Evolutionary conservation across 2,113 vertebrate genomes (phyloP), one percentile per base, ranked within the genome.

Genomic region (Colaptes auratus): DNA sequence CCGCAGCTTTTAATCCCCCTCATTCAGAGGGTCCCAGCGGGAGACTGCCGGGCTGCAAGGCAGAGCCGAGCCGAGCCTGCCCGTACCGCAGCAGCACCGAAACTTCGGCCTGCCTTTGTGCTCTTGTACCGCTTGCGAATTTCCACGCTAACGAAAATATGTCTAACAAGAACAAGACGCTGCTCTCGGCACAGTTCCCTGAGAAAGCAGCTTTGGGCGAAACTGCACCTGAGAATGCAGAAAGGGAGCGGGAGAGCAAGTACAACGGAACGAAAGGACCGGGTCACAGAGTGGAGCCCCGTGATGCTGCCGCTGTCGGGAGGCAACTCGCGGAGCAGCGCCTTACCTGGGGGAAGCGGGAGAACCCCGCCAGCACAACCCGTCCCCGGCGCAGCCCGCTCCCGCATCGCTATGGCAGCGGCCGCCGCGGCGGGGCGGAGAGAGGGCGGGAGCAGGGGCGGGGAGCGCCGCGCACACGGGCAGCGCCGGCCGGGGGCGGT

Each of bases 361-460:
- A 56, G 7, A 15, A 31, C 48, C 36, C 66, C 44, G 3, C 42
- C 56, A 27, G 25, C 27, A 55, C 53, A 55, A 12, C 65, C 72
- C 33, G 30, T 39, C 64, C 18, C 56, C 59, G 9, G 74, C 50
- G 16, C 79, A 56, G 15, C 79, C 64, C 50, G 72, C 63, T 72
- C 87, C 87, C 31, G 73, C 78, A 93, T 93, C 66, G 84, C 93
- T 91, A 73, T 82, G 88, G 87, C 91, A 92, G 90, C 90, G 24
- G 78, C 78, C 23, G 84, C 65, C 75, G 67, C 76, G 6, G 31
- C 15, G 65, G 46, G 70, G 70, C 39, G 82, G 53, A 35, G 60
- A 35, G 23, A 35, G 60, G 33, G 60, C 60, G 60, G 60, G 60
- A 18, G 18, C 63, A 25, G 36, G 63, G 24, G 36, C 52, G 64